Base-by-base conservation (phyloP, 2,797 vertebrate genomes). In the Galagoides demidoff region DNA sequence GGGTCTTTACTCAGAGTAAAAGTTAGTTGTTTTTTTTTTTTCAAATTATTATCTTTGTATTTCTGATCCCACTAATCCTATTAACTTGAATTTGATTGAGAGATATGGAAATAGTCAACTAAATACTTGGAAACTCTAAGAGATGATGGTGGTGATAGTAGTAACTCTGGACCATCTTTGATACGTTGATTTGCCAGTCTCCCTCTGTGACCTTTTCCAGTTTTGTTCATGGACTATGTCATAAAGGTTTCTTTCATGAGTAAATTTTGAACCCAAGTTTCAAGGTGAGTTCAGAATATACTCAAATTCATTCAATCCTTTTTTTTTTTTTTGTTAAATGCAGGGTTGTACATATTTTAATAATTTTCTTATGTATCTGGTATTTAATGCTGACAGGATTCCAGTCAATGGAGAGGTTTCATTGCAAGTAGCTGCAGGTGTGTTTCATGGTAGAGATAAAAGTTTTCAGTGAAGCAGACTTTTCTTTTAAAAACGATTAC, bases 381-480 rank as follows among this genome's bases (percentile, higher is more conserved):
- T 98, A 96, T 99, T 99, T 99, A 99, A 98, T 99, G 98, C 98
- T 99, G 98, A 99, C 98, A 99, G 98, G 98, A 98, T 98, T 98
- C 98, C 98, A 98, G 98, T 98, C 98, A 98, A 97, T 98, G 98
- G 98, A 98, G 98, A 98, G 98, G 97, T 98, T 99, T 98, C 98
- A 99, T 98, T 98, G 98, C 98, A 98, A 98, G 98, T 99, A 99
- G 98, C 98, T 98, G 98, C 98, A 99, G 98, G 98, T 99, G 98
- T 99, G 98, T 99, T 98, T 98, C 98, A 94, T 97, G 96, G 92
- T 97, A 98, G 96, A 97, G 91, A 97, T 98, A 97, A 97, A 98
- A 98, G 95, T 98, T 98, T 90, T 98, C 97, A 98, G 96, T 97
- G 94, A 95, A 95, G 97, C 97, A 85, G 94, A 96, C 82, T 89